phyloP scores from a whole-genome alignment of 2,888 invertebrate species.

The Melinaea menophilus region DNA sequence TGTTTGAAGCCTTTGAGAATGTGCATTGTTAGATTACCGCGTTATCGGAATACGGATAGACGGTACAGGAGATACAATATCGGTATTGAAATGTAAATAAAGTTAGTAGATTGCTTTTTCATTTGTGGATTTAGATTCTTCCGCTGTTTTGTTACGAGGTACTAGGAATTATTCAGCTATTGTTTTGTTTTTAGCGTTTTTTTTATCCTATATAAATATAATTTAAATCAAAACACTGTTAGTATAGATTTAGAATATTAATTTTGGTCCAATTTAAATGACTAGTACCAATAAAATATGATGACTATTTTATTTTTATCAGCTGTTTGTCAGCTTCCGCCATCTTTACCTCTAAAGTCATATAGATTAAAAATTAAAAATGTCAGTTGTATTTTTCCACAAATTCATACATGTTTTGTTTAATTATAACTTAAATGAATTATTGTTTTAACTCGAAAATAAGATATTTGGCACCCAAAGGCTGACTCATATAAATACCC shows the following conservation, averaged over 20 bases:
- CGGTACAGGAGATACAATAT: constrained; percentile 10
- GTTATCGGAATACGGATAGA: constrained; percentile 13
- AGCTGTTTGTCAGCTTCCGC: no score
- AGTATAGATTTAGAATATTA: constrained; percentile 20
- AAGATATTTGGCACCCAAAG: no score
- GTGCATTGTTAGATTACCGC: constrained; percentile 22
- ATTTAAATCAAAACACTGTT: not conserved
- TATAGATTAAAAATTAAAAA: no score
- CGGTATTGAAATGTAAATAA: constrained; percentile 50
- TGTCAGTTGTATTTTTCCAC: no score
- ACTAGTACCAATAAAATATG: constrained; percentile 23
- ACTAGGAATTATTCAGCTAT: constrained; percentile 23
- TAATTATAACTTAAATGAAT: no score
- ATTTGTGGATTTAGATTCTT: constrained; percentile 41
- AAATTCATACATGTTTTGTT: no score
- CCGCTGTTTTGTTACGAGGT: constrained; percentile 38
- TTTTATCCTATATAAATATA: not conserved
- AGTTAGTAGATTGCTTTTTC: constrained; percentile 47
- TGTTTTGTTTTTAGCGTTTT: not conserved
- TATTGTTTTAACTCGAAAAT: no score
- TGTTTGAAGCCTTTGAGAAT: constrained; percentile 23
- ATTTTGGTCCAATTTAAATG: constrained; percentile 20
- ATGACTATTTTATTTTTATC: constrained; percentile 1
- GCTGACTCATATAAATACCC: no score
- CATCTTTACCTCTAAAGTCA: no score